phyloP scores from a whole-genome alignment of 1,140 invertebrate genomes.

The Micrasema longulum region DNA sequence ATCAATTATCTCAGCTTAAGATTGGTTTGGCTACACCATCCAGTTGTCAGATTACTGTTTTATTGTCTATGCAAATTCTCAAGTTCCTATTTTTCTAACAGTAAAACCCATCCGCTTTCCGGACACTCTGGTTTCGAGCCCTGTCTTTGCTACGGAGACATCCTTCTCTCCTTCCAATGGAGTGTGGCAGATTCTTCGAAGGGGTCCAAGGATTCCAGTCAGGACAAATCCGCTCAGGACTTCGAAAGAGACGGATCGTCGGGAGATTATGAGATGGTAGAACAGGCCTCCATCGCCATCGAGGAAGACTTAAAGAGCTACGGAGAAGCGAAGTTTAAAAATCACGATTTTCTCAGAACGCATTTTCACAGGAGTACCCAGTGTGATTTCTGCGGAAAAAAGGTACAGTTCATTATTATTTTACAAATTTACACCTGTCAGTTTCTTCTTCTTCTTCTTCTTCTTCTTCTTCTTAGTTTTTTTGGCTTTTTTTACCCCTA shows the following conservation, averaged over 20 bases:
- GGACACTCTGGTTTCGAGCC: slow-evolving; percentile 90
- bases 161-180: slow-evolving; percentile 87
- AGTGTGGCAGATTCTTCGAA: background rate
- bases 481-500: too few relatives aligned
- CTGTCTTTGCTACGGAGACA: slow-evolving; percentile 89
- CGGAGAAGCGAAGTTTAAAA: slow-evolving; percentile 49
- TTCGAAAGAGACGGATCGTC: slow-evolving; percentile 53
- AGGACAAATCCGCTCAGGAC: slow-evolving; percentile 39
- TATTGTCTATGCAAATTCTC: too few relatives aligned
- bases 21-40: too few relatives aligned
- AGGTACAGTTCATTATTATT: too few relatives aligned
- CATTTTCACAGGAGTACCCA: slow-evolving; percentile 89
- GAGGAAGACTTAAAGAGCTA: slow-evolving; percentile 14
- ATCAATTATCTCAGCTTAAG: too few relatives aligned
- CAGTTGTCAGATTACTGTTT: too few relatives aligned
- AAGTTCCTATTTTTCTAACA: too few relatives aligned
- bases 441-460: too few relatives aligned
- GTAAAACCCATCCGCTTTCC: slow-evolving; percentile 73
- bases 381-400: slow-evolving; percentile 92
- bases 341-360: slow-evolving; percentile 85
- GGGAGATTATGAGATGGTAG: slow-evolving; percentile 52
- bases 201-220: slow-evolving; percentile 13
- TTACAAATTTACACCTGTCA: too few relatives aligned
- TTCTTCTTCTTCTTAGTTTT: too few relatives aligned
- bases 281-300: slow-evolving; percentile 41